phyloP scores from a whole-genome alignment of 2,888 invertebrate genomes.

The Amphimallon solstitiale region DNA sequence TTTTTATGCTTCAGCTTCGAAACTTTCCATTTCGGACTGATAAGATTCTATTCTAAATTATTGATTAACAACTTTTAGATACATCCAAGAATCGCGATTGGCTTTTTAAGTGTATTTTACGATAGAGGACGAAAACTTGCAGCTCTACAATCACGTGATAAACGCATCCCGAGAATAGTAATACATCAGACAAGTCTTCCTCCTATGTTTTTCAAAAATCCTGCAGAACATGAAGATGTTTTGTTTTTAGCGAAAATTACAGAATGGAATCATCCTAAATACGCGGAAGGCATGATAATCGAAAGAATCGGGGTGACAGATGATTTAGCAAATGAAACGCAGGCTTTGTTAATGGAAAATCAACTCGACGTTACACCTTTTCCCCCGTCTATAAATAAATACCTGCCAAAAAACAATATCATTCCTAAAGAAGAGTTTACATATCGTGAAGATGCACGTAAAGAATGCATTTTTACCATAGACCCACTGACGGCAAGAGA shows the following conservation, averaged over 20 bases:
- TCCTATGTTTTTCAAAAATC: constrained; percentile 67
- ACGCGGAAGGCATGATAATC: constrained; percentile 73
- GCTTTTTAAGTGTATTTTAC: constrained; percentile 70
- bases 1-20: too few relatives aligned
- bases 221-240: constrained; percentile 67
- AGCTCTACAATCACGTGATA: constrained; percentile 83
- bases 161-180: constrained; percentile 79
- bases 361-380: constrained; percentile 71
- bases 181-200: constrained; percentile 76
- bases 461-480: constrained; percentile 89
- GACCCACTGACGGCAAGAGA: constrained; percentile 93
- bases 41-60: too few relatives aligned
- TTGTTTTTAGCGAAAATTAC: constrained; percentile 78
- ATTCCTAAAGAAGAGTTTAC: constrained; percentile 65
- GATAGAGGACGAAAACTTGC: constrained; percentile 71
- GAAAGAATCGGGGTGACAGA: constrained; percentile 80
- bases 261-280: constrained; percentile 74
- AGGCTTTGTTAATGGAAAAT: constrained; percentile 83
- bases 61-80: constrained; percentile 59
- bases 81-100: constrained; percentile 80
- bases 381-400: constrained; percentile 68
- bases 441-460: constrained; percentile 72
- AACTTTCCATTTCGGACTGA: too few relatives aligned
- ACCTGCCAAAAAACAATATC: constrained; percentile 64
- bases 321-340: constrained; percentile 80